Base-by-base conservation (phyloP, 64 coral and sea anemone genomes). In the Stichodactyla helianthus region DNA sequence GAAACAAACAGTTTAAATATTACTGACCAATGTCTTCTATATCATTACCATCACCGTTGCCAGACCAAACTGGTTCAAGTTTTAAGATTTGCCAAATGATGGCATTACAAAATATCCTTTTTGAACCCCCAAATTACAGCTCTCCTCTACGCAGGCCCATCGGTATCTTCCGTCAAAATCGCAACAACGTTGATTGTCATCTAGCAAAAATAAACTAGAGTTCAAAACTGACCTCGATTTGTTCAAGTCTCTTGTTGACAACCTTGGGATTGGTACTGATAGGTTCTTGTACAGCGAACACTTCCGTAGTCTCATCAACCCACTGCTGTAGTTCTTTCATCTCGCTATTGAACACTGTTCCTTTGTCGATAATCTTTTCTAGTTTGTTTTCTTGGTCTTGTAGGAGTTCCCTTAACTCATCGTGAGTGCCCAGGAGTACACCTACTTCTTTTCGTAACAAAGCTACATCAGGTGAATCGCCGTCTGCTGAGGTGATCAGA, bases 221-320 rank as follows among this genome's bases (percentile, higher is more conserved):
- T n/a, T 4, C 60, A 2, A 9, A 44, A 56, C 76, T 81, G 50
- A 98, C 96, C 87, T 95, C 97, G 5, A 94, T 92, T 59, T 95
- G 93, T 59, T 95, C 90, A 25, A 99, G 86, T 58, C 91, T 85
- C 90, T 88, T 99, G 71, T 79, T 79, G 17, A 99, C 85, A 23
- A 94, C 88, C 53, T 87, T 88, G 31, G 96, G 90, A 76, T 99
- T 99, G 14, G 97, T 93, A 52, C 91, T 99, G 22, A 89, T 78
- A 11, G 90, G 79, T 61, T 99, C 93, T 27, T 92, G 87, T 35
- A 93, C 77, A 11, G 93, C 88, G 19, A 90, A 91, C 53, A 71
- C 88, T 55, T 95, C 85, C 11, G 93, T 82, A 16, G 91, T 90
- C 54, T 92, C 93, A 20, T 79, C 89, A 20, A 99, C 91, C 97